A percentile compares a stretch with the other conserved stretches of the same genome.
These are phyloP conservation scores for Pycnomerus fuliginosus DNA, from an alignment of 2,888 invertebrate genomes.

Conservation along the genomic window DNA sequence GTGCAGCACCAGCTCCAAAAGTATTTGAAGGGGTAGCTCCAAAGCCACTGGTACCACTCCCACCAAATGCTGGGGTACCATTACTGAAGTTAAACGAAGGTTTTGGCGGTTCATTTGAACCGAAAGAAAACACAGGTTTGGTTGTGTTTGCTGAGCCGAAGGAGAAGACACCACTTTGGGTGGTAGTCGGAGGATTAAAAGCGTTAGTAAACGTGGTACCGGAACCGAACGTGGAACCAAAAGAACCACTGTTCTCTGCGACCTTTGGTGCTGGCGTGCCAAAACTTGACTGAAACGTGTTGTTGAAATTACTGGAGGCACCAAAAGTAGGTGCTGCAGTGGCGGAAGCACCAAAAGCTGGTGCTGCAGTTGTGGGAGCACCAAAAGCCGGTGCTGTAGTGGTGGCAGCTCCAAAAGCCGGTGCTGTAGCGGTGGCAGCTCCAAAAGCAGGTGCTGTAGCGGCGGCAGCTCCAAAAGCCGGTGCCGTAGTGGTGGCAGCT, in stretches of 20 bases:
- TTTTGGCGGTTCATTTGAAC: constrained; percentile 9
- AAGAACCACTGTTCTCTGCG: not conserved
- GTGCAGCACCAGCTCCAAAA: not conserved
- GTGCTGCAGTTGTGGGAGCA: constrained; percentile 11
- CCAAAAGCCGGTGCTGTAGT: constrained; percentile 12
- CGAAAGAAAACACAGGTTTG: constrained; percentile 16
- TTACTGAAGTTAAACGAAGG: constrained; percentile 9
- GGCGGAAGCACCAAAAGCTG: constrained; percentile 10
- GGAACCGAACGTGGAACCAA: not conserved
- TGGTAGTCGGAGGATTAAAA: not conserved
- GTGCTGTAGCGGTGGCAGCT: not conserved
- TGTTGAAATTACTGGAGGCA: not conserved
- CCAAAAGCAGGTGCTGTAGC: too few species aligned
- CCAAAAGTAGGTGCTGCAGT: not conserved
- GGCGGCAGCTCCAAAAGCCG: constrained; percentile 1
- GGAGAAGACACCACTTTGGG: not conserved
- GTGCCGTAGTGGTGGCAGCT: not conserved
- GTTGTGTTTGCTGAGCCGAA: constrained; percentile 3
- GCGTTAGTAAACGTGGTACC: not conserved
- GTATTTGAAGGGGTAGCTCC: not conserved
- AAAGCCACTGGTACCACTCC: not conserved
- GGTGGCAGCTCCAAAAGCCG: constrained; percentile 1
- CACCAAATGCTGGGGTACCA: not conserved
- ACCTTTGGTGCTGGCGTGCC: not conserved
- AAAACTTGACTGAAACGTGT: not conserved